These are phyloP conservation scores for Cydia amplana DNA, from an alignment of 1,140 invertebrate species.

Conservation along the genomic window DNA sequence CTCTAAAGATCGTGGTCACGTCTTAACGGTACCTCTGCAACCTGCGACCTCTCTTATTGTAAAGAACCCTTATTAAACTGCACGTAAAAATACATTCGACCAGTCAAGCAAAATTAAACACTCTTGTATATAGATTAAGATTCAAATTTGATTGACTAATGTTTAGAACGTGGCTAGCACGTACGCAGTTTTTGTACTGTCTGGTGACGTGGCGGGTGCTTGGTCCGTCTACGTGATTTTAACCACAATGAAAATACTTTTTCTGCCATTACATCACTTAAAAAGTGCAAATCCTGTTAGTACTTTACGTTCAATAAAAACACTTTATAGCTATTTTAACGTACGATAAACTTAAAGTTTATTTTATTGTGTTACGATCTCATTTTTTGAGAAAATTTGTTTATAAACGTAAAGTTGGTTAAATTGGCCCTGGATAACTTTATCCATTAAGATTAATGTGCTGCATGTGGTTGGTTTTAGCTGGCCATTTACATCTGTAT, in stretches of 20 bases:
- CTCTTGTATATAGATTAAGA: neutral
- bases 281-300: too few species aligned
- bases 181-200: neutral
- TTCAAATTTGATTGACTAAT: neutral
- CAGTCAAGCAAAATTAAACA: neutral
- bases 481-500: too few species aligned
- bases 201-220: neutral
- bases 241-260: neutral
- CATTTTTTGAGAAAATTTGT: too few species aligned
- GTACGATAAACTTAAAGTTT: too few species aligned
- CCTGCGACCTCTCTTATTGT: neutral
- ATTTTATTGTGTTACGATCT: too few species aligned
- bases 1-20: neutral
- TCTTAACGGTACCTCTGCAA: neutral
- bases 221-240: neutral
- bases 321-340: too few species aligned
- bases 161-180: neutral
- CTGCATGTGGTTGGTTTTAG: too few species aligned
- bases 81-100: neutral
- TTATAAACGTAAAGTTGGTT: too few species aligned
- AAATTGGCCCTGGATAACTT: too few species aligned
- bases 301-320: too few species aligned
- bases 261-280: neutral
- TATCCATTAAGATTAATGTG: too few species aligned
- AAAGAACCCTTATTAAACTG: neutral